These are phyloP conservation scores for Pundamilia nyererei DNA, from an alignment of 2,113 vertebrate species.

Conservation along the genomic window DNA sequence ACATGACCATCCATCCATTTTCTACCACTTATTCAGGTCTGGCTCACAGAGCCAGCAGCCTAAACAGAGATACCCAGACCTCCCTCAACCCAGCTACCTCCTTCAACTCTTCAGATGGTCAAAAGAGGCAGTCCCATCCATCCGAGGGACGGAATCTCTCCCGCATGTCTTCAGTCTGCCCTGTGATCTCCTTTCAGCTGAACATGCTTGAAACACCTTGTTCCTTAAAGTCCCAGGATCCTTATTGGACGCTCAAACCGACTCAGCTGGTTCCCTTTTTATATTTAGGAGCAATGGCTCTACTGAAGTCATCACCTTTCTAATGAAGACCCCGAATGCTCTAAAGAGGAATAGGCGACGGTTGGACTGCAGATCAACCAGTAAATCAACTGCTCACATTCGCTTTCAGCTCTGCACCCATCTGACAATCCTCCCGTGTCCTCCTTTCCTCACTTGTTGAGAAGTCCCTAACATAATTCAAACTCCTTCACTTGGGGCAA, in stretches of 20 bases:
- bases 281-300: not conserved
- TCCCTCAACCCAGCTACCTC: not conserved
- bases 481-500: not conserved
- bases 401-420: not conserved
- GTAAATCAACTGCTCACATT: not conserved
- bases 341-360: not conserved
- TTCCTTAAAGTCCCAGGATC: not conserved
- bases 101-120: not conserved
- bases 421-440: not conserved
- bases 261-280: not conserved
- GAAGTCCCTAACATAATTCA: not conserved
- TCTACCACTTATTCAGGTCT: not conserved
- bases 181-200: not conserved
- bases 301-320: not conserved
- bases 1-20: not conserved
- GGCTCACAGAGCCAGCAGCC: not conserved
- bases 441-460: not conserved
- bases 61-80: not conserved
- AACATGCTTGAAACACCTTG: not conserved
- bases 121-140: not conserved
- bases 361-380: not conserved
- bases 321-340: not conserved
- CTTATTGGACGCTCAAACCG: not conserved
- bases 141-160: not conserved
- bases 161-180: not conserved